Evolutionary conservation across 2,113 vertebrate species (phyloP).

Genomic region (Pterocles orientalis): DNA sequence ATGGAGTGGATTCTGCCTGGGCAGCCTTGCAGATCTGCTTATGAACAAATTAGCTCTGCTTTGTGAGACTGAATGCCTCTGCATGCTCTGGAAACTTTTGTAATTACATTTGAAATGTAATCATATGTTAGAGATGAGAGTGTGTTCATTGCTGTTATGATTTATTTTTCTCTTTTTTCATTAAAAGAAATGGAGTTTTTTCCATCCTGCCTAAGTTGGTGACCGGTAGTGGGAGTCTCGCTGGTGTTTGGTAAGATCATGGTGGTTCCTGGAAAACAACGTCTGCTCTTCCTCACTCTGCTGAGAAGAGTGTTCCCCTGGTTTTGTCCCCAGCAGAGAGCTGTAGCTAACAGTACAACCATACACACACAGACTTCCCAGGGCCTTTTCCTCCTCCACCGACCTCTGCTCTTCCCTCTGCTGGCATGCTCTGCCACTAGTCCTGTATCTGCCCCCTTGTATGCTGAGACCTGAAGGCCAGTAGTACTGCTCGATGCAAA

Average conservation of each 20-base stretch:
- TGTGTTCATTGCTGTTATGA: background rate
- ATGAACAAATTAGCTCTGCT: slow-evolving; percentile 62
- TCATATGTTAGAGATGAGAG: background rate
- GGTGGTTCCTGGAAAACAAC: background rate
- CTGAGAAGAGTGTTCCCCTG: background rate
- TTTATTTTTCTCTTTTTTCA: background rate
- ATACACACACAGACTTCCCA: background rate
- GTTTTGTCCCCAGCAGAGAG: background rate
- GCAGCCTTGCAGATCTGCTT: slow-evolving; percentile 40
- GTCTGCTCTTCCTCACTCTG: background rate
- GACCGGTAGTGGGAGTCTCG: fast-evolving
- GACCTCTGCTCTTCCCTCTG: background rate
- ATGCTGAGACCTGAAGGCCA: background rate
- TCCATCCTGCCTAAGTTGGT: background rate
- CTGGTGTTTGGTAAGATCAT: background rate
- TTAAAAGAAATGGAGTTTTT: background rate
- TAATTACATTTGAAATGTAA: slow-evolving; percentile 36
- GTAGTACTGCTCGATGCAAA: background rate
- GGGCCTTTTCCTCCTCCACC: background rate
- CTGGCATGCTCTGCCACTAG: background rate
- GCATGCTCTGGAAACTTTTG: background rate
- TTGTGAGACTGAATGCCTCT: slow-evolving; percentile 42
- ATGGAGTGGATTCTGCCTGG: slow-evolving; percentile 23
- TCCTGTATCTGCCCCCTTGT: background rate
- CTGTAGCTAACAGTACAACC: background rate